Evolutionary conservation across 2,888 invertebrate genomes (phyloP).

Genomic region (Euproctis similis): DNA sequence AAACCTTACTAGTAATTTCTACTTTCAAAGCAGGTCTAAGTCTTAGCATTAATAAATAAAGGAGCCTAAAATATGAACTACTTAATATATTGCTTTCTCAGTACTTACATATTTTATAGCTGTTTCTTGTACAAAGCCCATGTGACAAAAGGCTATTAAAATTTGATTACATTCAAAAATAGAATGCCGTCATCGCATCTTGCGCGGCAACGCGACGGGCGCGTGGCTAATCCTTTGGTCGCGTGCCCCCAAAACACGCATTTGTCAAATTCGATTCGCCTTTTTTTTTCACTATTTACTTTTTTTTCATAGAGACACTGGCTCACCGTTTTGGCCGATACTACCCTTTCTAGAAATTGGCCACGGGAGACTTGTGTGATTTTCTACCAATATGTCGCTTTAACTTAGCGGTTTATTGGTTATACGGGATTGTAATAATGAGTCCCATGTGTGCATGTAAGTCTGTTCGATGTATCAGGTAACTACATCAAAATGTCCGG

Average conservation of each 20-base stretch:
- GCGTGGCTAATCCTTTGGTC: constrained; percentile 40
- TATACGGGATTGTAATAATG: constrained; percentile 24
- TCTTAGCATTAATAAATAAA: too few species aligned
- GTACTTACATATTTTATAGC: constrained; percentile 10
- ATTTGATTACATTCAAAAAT: constrained; percentile 38
- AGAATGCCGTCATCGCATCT: constrained; percentile 29
- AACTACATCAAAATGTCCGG: constrained; percentile 5
- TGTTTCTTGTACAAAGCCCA: constrained; percentile 24
- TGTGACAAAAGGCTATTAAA: constrained; percentile 31
- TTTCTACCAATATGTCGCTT: constrained; percentile 61
- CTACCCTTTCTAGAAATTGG: constrained; percentile 59
- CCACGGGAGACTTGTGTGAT: constrained; percentile 59
- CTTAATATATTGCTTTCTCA: not conserved
- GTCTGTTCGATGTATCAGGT: constrained; percentile 8
- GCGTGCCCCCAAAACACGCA: constrained; percentile 70
- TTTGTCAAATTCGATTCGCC: constrained; percentile 70
- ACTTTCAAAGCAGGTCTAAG: too few species aligned
- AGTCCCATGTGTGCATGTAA: constrained; percentile 35
- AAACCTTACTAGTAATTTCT: too few species aligned
- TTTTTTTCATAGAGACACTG: constrained; percentile 43
- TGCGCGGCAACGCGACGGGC: constrained; percentile 35
- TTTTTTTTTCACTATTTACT: constrained; percentile 66
- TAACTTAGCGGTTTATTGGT: constrained; percentile 58
- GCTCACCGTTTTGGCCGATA: constrained; percentile 31
- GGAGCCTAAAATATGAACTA: too few species aligned